Evolutionary conservation across 2,113 vertebrate species (phyloP).

Genomic region (Sialia sialis): DNA sequence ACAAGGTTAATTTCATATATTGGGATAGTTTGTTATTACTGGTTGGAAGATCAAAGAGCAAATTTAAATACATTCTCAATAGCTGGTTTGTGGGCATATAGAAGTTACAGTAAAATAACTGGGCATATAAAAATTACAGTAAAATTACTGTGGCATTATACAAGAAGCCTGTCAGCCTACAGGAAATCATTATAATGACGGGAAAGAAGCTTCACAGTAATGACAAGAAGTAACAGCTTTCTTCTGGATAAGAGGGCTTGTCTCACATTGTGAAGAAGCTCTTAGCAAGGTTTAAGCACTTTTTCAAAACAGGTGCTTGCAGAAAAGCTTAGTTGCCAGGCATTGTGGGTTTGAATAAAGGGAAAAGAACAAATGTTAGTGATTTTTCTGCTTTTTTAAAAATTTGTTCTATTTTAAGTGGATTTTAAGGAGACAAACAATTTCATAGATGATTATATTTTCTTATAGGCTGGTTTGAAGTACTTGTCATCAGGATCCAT

Average conservation of each 20-base stretch:
- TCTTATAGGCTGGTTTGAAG: neutral
- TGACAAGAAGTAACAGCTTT: neutral
- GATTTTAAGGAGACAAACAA: neutral
- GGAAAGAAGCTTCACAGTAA: neutral
- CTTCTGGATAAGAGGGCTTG: neutral
- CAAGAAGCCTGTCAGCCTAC: neutral
- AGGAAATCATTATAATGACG: neutral
- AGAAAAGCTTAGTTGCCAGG: neutral
- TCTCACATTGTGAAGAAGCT: neutral
- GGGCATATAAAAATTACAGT: neutral
- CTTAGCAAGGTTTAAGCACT: neutral
- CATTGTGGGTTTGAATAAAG: neutral
- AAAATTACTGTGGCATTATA: neutral
- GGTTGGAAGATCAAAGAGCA: neutral
- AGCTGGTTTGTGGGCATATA: neutral
- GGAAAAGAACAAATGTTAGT: neutral
- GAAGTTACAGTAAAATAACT: neutral
- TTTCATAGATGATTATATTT: neutral
- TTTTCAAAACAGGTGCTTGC: neutral
- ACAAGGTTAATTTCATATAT: neutral
- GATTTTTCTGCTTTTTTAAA: fast-evolving
- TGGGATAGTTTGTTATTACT: neutral
- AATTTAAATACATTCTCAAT: neutral
- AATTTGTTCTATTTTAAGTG: neutral
- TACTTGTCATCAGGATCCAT: neutral